Evolutionary conservation across 2,113 vertebrate species (phyloP).

Genomic region (Aegypius monachus): DNA sequence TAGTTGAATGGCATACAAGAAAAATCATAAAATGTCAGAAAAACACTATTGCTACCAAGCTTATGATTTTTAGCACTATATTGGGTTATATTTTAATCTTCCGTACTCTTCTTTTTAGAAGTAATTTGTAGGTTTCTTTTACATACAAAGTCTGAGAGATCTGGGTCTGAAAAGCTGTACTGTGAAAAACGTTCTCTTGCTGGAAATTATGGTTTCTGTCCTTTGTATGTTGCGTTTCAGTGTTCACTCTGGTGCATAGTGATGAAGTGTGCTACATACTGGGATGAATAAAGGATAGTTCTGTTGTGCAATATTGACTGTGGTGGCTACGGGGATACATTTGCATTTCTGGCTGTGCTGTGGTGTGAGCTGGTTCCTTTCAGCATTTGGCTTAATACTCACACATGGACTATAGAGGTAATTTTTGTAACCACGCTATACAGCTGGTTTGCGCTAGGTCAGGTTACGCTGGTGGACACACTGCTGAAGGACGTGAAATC

Average conservation of each 20-base stretch:
- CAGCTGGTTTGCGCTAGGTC: not conserved
- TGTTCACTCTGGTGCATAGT: not conserved
- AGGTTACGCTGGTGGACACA: not conserved
- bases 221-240: not conserved
- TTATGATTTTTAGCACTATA: not conserved
- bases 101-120: not conserved
- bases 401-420: not conserved
- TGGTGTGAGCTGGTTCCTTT: not conserved
- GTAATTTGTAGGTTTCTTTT: not conserved
- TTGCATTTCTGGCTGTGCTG: not conserved
- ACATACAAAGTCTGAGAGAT: not conserved
- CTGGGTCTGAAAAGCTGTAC: not conserved
- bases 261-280: not conserved
- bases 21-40: not conserved
- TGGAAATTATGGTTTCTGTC: not conserved
- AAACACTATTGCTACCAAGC: not conserved
- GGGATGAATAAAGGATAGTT: not conserved
- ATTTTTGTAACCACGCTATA: not conserved
- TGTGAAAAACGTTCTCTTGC: not conserved
- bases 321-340: accelerated
- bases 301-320: not conserved
- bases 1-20: not conserved
- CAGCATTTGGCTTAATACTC: not conserved
- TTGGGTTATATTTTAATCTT: not conserved
- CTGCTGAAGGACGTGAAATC: not conserved